A percentile compares a stretch with the other conserved stretches of the same genome.
Conservation (phyloP, 2,113 vertebrate species). For the Lampris megalopsis region DNA sequence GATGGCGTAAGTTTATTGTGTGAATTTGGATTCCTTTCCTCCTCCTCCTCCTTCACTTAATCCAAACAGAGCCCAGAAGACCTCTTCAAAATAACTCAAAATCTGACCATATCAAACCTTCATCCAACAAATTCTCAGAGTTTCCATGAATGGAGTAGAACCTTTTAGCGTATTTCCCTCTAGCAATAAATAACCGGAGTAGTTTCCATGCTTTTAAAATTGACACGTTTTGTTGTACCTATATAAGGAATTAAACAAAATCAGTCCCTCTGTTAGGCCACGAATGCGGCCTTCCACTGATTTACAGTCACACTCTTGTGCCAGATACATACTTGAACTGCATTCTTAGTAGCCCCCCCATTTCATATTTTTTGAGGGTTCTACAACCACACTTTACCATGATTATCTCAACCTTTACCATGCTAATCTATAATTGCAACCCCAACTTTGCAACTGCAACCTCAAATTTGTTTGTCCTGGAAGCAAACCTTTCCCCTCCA, state of each 20-base stretch:
- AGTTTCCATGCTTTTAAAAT: slow-evolving; percentile 20
- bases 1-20: slow-evolving; percentile 74
- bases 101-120: slow-evolving; percentile 53
- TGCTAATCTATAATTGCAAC: too few species aligned
- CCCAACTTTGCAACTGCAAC: too few species aligned
- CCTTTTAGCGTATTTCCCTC: slow-evolving; percentile 28
- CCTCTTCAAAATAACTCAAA: slow-evolving; percentile 73
- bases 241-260: neutral
- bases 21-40: slow-evolving; percentile 73
- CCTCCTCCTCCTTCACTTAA: slow-evolving; percentile 16
- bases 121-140: slow-evolving; percentile 49
- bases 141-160: slow-evolving; percentile 61
- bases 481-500: neutral
- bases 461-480: neutral
- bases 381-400: neutral
- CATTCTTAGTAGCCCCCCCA: neutral
- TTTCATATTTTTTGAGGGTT: neutral
- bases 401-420: neutral
- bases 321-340: neutral
- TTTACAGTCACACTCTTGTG: neutral
- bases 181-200: slow-evolving; percentile 34
- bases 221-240: slow-evolving; percentile 15
- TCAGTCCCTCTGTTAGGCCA: neutral
- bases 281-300: neutral
- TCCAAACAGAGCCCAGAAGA: slow-evolving; percentile 54